Base-by-base conservation (phyloP, 1,140 invertebrate genomes). In the Drosophila nigromelanica region DNA sequence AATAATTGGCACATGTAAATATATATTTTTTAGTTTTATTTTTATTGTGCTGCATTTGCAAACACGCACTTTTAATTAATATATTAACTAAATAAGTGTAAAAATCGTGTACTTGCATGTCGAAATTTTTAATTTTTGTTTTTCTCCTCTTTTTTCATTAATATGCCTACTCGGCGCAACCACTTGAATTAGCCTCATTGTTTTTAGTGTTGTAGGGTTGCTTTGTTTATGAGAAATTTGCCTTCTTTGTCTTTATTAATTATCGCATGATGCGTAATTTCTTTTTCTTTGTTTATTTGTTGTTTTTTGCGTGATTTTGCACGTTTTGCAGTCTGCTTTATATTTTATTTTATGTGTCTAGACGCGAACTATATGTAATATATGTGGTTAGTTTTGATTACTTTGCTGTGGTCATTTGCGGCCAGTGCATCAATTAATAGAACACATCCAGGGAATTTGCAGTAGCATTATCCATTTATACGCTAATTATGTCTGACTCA, bases 241-340 rank as follows among this genome's bases (percentile, higher is more conserved):
- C 27, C 27, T n/a, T 14, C 8, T 61, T 14, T 51, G 37, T 62
- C 24, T 39, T 14, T 21, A 47, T 45, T 76, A 76, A 76, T 76
- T 76, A 76, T 62, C 73, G 63, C 68, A 27, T 58, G 40, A 69
- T 76, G 52, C 73, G 73, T 77, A 52, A 76, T 76, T 68, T 51
- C 5, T 45, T 54, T 56, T 27, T 37, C 27, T 24, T 66, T 62
- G 50, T 40, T 45, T 50, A 12, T 48, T 33, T 56, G 14, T 18
- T 18, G 18, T 67, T 18, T 51, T 64, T 27, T 58, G 61, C 54
- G 54, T 72, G 69, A 59, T 76, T 64, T 76, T 52, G 54, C 73
- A 64, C 66, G 40, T 77, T 77, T 61, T 42, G 45, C 30, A 43
- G 24, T 21, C 33, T 33, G 48, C 33, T 61, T 61, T 66, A 52